Evolutionary conservation across 1,140 invertebrate species (phyloP).

Genomic region (Chionoecetes opilio): DNA sequence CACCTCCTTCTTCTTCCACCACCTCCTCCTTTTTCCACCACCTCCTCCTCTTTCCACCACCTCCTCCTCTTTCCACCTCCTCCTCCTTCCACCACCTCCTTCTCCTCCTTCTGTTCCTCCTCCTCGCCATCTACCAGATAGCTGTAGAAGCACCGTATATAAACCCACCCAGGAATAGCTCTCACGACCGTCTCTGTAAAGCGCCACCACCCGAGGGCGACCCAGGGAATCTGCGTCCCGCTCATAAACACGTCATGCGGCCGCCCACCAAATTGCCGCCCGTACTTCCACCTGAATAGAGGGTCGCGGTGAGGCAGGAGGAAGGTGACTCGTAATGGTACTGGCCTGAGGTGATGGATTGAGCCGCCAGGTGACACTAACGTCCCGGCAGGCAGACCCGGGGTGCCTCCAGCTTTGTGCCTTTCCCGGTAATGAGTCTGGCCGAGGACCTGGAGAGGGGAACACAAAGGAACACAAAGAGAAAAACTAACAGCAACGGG

Average conservation of each 20-base stretch:
- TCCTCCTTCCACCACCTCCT: not conserved
- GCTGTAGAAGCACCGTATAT: conserved; percentile 4
- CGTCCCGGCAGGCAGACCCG: conserved; percentile 20
- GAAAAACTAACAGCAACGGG: not conserved
- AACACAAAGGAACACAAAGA: not conserved
- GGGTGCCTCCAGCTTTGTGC: conserved; percentile 23
- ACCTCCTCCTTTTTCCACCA: not conserved
- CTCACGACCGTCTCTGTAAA: conserved; percentile 4
- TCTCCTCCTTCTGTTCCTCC: too few relatives aligned
- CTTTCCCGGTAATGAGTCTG: conserved; percentile 27
- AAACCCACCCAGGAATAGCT: not conserved
- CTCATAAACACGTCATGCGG: conserved; percentile 27
- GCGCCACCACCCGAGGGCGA: not conserved
- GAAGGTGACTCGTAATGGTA: not conserved
- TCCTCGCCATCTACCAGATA: not conserved
- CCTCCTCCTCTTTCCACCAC: not conserved
- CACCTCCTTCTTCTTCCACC: not conserved
- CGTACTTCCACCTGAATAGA: conserved; percentile 17
- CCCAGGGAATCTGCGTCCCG: not conserved
- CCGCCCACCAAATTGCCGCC: conserved; percentile 13
- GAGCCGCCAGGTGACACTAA: conserved; percentile 13
- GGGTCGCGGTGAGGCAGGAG: conserved; percentile 13
- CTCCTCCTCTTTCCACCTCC: not conserved
- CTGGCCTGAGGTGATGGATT: conserved; percentile 4
- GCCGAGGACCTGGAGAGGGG: not conserved